Evolutionary conservation across 2,888 invertebrate species (phyloP), one percentile per base, ranked within the genome.

Genomic region (Acrobasis suavella): DNA sequence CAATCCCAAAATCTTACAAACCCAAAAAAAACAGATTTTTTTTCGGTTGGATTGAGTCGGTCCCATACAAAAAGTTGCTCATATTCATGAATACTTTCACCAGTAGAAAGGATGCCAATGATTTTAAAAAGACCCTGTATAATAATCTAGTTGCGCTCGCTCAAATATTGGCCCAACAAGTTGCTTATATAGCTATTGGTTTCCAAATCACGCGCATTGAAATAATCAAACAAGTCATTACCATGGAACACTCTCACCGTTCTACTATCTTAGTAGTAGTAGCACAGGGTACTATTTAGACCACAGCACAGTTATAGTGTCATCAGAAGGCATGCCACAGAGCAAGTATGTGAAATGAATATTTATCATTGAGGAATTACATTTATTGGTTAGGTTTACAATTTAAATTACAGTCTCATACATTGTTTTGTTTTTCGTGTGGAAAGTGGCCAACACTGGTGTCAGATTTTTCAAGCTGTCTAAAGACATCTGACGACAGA

Each of bases 291-390:
- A 51, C 37, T 37, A 38, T 15, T 15, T n/a, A 54, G 54, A 54
- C 37, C 54, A 54, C 38, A 54, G 15, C n/a, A 54, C 54, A 37
- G 54, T 55, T 55, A 55, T 54, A 15, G 16, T 16, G 5, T 39
- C 39, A 55, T 39, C 38, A 55, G 55, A 55, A 55, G 55, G 55
- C 38, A 55, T 55, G n/a, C 15, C 54, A 37, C 32, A 54, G n/a
- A 37, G 14, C 32, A 37, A 2, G n/a, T 37, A 37, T 54, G 54
- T 37, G n/a, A n/a, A 37, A 15, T 37, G 54, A 54, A 54, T 54
- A 54, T 54, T 37, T 54, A 54, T 54, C 46, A 46, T 14, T 12
- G 46, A 12, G 46, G 46, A 46, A 14, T 12, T 14, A 14, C n/a
- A 14, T 14, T 42, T 42, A 42, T 12, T 42, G 10, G 12, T 12